Evolutionary conservation across 2,888 invertebrate genomes (phyloP).

Genomic region (Synanthedon tipuliformis): DNA sequence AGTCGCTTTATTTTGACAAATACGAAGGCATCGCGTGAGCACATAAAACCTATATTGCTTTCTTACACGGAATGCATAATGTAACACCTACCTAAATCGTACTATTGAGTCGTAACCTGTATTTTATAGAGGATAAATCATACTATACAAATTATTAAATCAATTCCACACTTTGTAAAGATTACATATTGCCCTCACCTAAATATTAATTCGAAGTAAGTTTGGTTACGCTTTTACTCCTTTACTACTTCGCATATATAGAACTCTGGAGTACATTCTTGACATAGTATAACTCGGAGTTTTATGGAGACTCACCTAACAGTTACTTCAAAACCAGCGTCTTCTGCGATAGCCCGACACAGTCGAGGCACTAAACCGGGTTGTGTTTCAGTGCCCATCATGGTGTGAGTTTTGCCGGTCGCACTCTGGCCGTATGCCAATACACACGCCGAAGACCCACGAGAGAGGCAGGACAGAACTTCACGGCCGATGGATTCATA

Average conservation of each 20-base stretch:
- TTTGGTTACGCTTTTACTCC: too few relatives aligned
- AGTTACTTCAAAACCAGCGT: slow-evolving; percentile 31
- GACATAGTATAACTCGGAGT: too few relatives aligned
- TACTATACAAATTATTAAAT: too few relatives aligned
- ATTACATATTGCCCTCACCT: too few relatives aligned
- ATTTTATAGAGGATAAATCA: too few relatives aligned
- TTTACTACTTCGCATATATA: too few relatives aligned
- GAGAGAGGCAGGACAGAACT: slow-evolving; percentile 71
- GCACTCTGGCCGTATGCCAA: slow-evolving; percentile 83
- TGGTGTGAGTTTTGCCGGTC: slow-evolving; percentile 82
- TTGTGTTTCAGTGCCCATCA: slow-evolving; percentile 73
- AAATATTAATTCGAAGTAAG: too few relatives aligned
- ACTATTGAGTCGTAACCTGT: not conserved
- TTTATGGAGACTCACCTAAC: slow-evolving; percentile 31
- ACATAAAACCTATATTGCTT: slow-evolving; percentile 21
- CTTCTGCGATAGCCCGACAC: slow-evolving; percentile 40
- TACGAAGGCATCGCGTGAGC: slow-evolving; percentile 35
- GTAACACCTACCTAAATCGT: not conserved
- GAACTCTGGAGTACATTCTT: too few relatives aligned
- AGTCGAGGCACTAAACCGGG: slow-evolving; percentile 55
- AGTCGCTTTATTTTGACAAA: slow-evolving; percentile 25
- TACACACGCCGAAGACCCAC: slow-evolving; percentile 76
- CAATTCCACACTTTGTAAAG: too few relatives aligned
- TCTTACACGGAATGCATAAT: slow-evolving; percentile 40
- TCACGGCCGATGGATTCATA: slow-evolving; percentile 75